Conservation (phyloP, 2,113 vertebrate species). For the Thunnus maccoyii region DNA sequence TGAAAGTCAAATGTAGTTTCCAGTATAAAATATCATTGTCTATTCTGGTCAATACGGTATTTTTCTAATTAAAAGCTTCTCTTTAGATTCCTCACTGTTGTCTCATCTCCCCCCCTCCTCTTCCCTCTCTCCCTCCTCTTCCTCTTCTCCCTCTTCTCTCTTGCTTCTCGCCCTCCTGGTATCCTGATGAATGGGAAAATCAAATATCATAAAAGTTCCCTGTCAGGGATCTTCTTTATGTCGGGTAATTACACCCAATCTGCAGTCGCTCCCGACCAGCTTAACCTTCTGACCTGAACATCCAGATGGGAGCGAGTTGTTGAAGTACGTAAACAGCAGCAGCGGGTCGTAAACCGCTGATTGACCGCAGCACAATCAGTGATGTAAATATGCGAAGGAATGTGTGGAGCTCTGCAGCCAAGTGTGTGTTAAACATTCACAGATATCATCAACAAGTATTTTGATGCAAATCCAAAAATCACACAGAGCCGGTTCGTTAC, state of each 20-base stretch:
- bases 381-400: conserved; percentile 19
- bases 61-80: neutral
- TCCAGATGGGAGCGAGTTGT: neutral
- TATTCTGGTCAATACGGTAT: too few relatives aligned
- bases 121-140: too few relatives aligned
- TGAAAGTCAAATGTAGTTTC: too few relatives aligned
- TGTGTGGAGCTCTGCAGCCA: neutral
- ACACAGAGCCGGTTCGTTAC: too few relatives aligned
- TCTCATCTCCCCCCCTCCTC: neutral
- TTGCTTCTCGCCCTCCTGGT: neutral
- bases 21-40: too few relatives aligned
- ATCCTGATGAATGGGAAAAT: conserved; percentile 46
- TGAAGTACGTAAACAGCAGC: neutral
- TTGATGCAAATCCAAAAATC: too few relatives aligned
- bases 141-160: neutral
- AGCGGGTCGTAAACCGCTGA: neutral
- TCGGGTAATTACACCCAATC: conserved; percentile 33
- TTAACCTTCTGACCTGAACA: neutral
- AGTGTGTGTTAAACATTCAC: neutral
- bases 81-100: too few relatives aligned
- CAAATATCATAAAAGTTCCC: conserved; percentile 62
- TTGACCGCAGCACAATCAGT: conserved; percentile 6
- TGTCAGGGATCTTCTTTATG: conserved; percentile 38
- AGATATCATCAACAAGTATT: too few relatives aligned
- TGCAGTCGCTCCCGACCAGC: neutral